A percentile compares a stretch with the other conserved stretches of the same genome.
phyloP scores from a whole-genome alignment of 2,797 vertebrate genomes.

The Crypturellus tataupa region DNA sequence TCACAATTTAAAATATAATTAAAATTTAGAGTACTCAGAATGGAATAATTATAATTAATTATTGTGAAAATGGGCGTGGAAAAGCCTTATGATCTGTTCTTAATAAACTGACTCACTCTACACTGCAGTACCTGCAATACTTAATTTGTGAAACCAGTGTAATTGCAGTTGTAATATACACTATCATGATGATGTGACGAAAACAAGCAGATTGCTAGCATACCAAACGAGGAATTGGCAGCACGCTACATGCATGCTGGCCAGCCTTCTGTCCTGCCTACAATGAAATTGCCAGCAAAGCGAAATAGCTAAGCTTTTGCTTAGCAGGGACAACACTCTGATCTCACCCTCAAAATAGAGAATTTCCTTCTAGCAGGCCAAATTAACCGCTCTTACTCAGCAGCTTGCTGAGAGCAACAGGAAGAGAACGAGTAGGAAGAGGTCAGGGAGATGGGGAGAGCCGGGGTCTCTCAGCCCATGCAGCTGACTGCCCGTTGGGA shows the following conservation, averaged over 20 bases:
- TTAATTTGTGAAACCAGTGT: not conserved
- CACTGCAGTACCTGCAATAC: not conserved
- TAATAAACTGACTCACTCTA: not conserved
- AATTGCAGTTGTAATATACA: not conserved
- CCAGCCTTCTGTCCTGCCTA: not conserved
- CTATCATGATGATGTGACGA: not conserved
- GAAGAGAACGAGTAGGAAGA: conserved; percentile 48
- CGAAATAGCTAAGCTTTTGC: conserved; percentile 37
- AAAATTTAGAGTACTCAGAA: conserved; percentile 2
- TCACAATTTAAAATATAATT: conserved; percentile 6
- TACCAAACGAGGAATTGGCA: fast-evolving
- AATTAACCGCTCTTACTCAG: conserved; percentile 53
- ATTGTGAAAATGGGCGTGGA: conserved; percentile 8
- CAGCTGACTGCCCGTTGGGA: not conserved
- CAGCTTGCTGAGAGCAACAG: conserved; percentile 32
- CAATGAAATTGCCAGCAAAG: conserved; percentile 12
- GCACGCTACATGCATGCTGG: not conserved
- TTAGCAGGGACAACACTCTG: conserved; percentile 33
- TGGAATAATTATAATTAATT: not conserved
- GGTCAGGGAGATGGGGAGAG: conserved; percentile 33
- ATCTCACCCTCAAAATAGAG: conserved; percentile 10
- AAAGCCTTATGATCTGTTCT: not conserved
- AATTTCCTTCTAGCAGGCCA: conserved; percentile 48
- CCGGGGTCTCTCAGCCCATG: not conserved
- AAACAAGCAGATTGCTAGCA: not conserved